Percentiles rank a stretch among this genome's conserved stretches.
Evolutionary conservation across 2,797 vertebrate genomes (phyloP).

Genomic region (Phylloscopus collybita): DNA sequence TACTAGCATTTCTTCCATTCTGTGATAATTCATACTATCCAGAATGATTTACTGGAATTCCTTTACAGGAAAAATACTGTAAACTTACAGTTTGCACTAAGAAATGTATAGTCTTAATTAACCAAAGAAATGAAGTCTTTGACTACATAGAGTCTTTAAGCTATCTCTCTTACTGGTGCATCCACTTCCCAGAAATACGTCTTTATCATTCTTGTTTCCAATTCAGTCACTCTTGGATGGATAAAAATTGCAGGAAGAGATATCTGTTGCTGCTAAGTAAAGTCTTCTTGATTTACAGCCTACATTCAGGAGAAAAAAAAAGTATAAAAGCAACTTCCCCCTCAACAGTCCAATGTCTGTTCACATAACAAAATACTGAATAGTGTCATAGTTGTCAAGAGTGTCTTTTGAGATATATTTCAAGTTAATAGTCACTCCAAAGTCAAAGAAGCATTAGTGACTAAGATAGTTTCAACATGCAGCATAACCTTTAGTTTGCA

Average conservation of each 20-base stretch:
- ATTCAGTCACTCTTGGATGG: neutral
- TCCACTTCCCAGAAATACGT: neutral
- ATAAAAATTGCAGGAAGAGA: conserved; percentile 1
- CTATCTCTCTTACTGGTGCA: neutral
- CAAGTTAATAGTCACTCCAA: conserved; percentile 3
- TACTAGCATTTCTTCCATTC: neutral
- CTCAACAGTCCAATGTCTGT: neutral
- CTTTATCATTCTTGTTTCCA: conserved; percentile 23
- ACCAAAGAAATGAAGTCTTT: neutral
- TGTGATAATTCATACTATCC: neutral
- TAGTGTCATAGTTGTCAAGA: neutral
- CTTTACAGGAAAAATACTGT: neutral
- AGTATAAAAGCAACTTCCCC: conserved; percentile 4
- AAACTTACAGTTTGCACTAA: neutral
- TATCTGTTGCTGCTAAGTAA: conserved; percentile 41
- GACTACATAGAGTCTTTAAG: neutral
- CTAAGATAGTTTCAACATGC: neutral
- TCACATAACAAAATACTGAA: neutral
- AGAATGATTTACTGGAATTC: conserved; percentile 27
- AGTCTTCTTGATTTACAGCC: conserved; percentile 39
- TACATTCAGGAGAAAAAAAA: neutral
- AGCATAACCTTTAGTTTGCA: neutral
- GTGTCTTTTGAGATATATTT: conserved; percentile 20
- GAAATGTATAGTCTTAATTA: conserved; percentile 22
- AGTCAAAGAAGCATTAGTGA: neutral